These are phyloP conservation scores for Eptatretus burgeri DNA, from an alignment of 2,113 vertebrate genomes.

Conservation along the genomic window DNA sequence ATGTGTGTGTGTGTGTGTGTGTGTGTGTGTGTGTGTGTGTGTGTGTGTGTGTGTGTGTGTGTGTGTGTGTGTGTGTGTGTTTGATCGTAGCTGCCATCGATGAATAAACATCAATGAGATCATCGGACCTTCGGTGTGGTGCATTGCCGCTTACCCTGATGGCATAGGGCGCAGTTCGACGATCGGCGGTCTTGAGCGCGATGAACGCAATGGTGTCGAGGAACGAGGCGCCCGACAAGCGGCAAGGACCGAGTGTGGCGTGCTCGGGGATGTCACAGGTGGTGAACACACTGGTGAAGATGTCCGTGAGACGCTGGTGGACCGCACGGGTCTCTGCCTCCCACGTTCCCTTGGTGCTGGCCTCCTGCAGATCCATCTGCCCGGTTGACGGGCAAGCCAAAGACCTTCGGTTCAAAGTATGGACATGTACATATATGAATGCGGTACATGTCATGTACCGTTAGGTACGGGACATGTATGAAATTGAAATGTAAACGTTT, in stretches of 20 bases:
- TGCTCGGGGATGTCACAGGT: constrained; percentile 85
- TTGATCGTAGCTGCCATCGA: too few relatives aligned
- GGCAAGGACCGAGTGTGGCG: constrained; percentile 75
- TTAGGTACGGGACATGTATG: too few relatives aligned
- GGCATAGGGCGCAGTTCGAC: constrained; percentile 73
- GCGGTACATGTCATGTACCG: too few relatives aligned
- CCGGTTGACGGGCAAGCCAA: constrained; percentile 8
- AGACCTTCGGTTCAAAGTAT: not conserved
- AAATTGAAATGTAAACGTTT: too few relatives aligned
- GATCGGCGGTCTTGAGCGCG: constrained; percentile 77
- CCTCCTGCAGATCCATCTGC: constrained; percentile 41
- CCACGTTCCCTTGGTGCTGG: constrained; percentile 43
- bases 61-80: too few relatives aligned
- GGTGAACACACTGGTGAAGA: constrained; percentile 88
- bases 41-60: too few relatives aligned
- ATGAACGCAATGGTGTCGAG: constrained; percentile 96
- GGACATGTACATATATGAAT: not conserved
- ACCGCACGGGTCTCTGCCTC: constrained; percentile 74
- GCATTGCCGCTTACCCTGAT: constrained; percentile 37
- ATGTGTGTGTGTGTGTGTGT: too few relatives aligned
- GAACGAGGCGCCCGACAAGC: constrained; percentile 55
- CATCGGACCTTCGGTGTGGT: too few relatives aligned
- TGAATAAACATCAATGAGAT: too few relatives aligned
- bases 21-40: too few relatives aligned
- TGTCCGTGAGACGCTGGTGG: constrained; percentile 85